A percentile compares a stretch with the other conserved stretches of the same genome.
These are phyloP conservation scores for Pseudeuparius sepicola DNA, from an alignment of 2,888 invertebrate genomes.

Conservation along the genomic window DNA sequence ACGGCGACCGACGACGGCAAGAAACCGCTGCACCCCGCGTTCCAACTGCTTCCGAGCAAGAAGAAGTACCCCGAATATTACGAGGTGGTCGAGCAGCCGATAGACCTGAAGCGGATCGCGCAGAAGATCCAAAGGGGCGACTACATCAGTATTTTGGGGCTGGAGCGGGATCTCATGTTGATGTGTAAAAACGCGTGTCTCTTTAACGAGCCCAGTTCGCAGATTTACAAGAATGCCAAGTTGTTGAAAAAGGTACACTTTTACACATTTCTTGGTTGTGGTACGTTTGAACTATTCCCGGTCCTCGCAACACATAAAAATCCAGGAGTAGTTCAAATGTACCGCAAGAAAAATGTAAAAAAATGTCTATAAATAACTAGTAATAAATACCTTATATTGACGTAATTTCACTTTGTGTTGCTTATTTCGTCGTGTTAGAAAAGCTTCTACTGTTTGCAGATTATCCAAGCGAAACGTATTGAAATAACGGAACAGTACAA, in stretches of 20 bases:
- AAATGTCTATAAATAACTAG: too few relatives aligned
- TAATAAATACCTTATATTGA: too few relatives aligned
- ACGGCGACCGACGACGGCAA: slow-evolving; percentile 74
- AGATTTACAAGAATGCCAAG: slow-evolving; percentile 93
- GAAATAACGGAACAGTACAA: slow-evolving; percentile 4
- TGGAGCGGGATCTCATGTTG: slow-evolving; percentile 81
- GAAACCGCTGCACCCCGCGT: slow-evolving; percentile 75
- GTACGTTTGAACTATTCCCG: too few relatives aligned
- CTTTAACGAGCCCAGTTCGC: slow-evolving; percentile 94
- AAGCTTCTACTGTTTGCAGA: too few relatives aligned
- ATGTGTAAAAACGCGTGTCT: slow-evolving; percentile 93
- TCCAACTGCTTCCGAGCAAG: slow-evolving; percentile 84
- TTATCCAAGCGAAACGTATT: slow-evolving; percentile 4
- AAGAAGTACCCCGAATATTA: slow-evolving; percentile 94
- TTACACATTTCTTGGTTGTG: slow-evolving; percentile 1
- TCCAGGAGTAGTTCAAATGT: too few relatives aligned
- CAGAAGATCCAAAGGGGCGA: slow-evolving; percentile 78
- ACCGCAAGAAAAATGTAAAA: too few relatives aligned
- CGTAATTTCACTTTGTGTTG: too few relatives aligned
- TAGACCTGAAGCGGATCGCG: slow-evolving; percentile 89
- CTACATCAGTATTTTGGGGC: slow-evolving; percentile 65
- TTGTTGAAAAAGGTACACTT: slow-evolving; percentile 70
- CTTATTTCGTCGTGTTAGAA: too few relatives aligned
- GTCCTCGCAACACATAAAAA: too few relatives aligned
- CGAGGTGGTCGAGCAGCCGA: slow-evolving; percentile 85